Conservation (phyloP, 2,113 vertebrate species). For the human (Homo sapiens) region GRCh38 chr4:89942501-89943000, state of each 20-base stretch:
- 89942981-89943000: neutral
- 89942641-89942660: neutral
- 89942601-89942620: neutral
- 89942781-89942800: neutral
- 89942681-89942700: neutral
- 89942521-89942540: neutral
- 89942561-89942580: neutral
- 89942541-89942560: neutral
- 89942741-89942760: neutral
- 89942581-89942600: neutral
- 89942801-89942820: neutral
- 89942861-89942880: neutral
- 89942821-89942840: neutral
- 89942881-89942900: neutral
- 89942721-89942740: neutral
- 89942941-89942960: neutral
- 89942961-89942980: neutral
- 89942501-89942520: neutral
- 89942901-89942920: neutral
- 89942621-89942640: neutral
- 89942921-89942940: neutral
- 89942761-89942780: neutral
- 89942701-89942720: neutral
- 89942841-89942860: neutral
- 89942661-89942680: neutral